A percentile compares a stretch with the other conserved stretches of the same genome.
Evolutionary conservation across 2,888 invertebrate genomes (phyloP).

Genomic region (Zygogramma bicolorata): DNA sequence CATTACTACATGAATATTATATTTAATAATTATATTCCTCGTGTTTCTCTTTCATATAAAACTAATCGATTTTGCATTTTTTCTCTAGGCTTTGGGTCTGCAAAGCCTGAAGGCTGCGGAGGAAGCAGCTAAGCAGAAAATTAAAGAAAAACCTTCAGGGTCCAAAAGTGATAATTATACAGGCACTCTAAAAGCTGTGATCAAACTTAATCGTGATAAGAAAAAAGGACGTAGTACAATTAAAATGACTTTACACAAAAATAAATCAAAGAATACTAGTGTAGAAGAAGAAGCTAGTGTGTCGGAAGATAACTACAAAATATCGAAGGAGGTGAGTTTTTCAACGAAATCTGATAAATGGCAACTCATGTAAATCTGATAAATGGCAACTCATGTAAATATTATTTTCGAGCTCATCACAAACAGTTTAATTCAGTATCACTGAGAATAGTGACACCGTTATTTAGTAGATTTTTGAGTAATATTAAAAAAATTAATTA

Average conservation of each 20-base stretch:
- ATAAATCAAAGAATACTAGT: conserved; percentile 64
- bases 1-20: no score
- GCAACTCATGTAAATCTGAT: neutral
- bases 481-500: no score
- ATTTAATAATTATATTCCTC: no score
- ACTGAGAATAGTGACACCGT: no score
- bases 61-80: neutral
- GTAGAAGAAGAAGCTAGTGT: conserved; percentile 29
- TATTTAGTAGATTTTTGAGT: no score
- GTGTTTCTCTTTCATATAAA: no score
- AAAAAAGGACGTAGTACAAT: conserved; percentile 79
- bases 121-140: conserved; percentile 70
- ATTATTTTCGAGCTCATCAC: no score
- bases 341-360: neutral
- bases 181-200: conserved; percentile 87
- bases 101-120: conserved; percentile 82
- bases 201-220: conserved; percentile 78
- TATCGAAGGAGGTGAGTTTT: conserved; percentile 33
- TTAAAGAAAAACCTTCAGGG: conserved; percentile 50
- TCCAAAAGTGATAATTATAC: conserved; percentile 70
- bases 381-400: neutral
- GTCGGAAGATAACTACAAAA: conserved; percentile 21
- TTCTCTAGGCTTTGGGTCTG: conserved; percentile 75
- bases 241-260: conserved; percentile 85
- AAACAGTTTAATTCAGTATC: no score